Conservation (phyloP, 2,797 vertebrate genomes). For the Smutsia gigantea region DNA sequence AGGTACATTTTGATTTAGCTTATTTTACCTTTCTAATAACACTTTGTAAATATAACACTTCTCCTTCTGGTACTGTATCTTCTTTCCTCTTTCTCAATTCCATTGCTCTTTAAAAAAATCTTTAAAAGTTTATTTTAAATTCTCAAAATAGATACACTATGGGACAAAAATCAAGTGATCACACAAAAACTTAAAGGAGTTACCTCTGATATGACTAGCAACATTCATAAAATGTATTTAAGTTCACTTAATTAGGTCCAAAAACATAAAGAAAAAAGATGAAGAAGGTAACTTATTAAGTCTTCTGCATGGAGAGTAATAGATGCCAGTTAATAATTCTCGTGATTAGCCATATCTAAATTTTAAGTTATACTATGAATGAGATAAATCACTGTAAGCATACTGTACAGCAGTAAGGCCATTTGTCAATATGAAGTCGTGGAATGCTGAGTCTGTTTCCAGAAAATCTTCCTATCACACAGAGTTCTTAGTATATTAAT, state of each 20-base stretch:
- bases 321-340: not conserved
- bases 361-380: not conserved
- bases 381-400: not conserved
- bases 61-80: not conserved
- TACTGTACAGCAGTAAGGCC: not conserved
- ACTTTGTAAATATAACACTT: not conserved
- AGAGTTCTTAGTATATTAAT: not conserved
- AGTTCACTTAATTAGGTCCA: not conserved
- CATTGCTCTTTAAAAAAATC: not conserved
- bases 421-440: not conserved
- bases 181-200: not conserved
- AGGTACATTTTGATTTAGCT: not conserved
- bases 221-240: not conserved
- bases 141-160: not conserved
- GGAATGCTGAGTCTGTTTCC: not conserved
- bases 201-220: not conserved
- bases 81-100: not conserved
- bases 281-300: not conserved
- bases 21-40: not conserved
- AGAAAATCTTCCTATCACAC: not conserved
- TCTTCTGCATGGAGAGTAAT: not conserved
- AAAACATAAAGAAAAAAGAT: not conserved
- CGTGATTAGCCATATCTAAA: not conserved
- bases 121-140: not conserved
- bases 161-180: not conserved